A percentile compares a stretch with the other conserved stretches of the same genome.
Conservation (phyloP, 2,888 invertebrate genomes). For the Empis livida region DNA sequence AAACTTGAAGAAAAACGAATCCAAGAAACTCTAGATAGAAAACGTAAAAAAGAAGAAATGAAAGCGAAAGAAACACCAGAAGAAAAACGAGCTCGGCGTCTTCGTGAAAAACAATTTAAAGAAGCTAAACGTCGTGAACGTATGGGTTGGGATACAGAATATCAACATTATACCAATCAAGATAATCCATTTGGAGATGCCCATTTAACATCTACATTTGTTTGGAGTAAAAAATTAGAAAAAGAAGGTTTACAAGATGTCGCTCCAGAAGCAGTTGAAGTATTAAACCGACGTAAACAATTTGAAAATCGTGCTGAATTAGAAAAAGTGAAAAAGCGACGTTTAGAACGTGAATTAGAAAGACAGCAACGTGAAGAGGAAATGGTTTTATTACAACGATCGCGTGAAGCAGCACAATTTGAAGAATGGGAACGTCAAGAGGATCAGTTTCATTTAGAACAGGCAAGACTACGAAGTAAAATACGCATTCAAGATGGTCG, state of each 20-base stretch:
- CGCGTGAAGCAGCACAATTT: conserved; percentile 81
- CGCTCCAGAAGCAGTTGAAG: conserved; percentile 66
- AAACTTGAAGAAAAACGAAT: conserved; percentile 59
- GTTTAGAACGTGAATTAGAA: conserved; percentile 79
- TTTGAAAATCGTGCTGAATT: conserved; percentile 84
- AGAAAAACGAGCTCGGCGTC: conserved; percentile 73
- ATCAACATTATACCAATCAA: conserved; percentile 91
- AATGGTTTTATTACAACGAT: conserved; percentile 69
- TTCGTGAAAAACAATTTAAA: conserved; percentile 84
- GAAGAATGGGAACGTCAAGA: conserved; percentile 93
- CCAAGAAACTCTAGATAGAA: conserved; percentile 49
- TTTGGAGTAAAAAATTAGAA: conserved; percentile 92
- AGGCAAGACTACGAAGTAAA: conserved; percentile 83
- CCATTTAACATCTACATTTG: conserved; percentile 85
- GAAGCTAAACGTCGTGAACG: conserved; percentile 75
- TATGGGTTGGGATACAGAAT: conserved; percentile 97
- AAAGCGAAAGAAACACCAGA: conserved; percentile 93
- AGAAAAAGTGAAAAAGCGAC: conserved; percentile 86
- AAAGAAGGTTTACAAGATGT: conserved; percentile 79
- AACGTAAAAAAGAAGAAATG: conserved; percentile 54
- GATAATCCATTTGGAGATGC: conserved; percentile 99
- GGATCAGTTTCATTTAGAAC: conserved; percentile 94
- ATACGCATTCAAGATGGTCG: conserved; percentile 94
- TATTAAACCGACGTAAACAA: conserved; percentile 71
- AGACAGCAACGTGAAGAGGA: conserved; percentile 71